These are phyloP conservation scores for Plutomurus gul DNA, from an alignment of 1,140 invertebrate genomes.

Conservation along the genomic window DNA sequence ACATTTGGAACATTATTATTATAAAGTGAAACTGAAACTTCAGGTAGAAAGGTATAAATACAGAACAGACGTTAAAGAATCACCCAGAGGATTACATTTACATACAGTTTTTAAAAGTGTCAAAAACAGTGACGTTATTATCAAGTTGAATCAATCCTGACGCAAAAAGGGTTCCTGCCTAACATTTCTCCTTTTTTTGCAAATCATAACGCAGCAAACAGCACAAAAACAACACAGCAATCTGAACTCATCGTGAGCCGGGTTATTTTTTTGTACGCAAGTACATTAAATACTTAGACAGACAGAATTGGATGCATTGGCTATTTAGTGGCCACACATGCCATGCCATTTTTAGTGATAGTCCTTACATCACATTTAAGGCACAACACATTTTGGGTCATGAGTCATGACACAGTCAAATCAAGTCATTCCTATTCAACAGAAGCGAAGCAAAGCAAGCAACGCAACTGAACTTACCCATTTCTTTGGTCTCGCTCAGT, in stretches of 20 bases:
- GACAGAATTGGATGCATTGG: neutral
- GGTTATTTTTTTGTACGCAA: neutral
- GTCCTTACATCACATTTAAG: slow-evolving; percentile 6
- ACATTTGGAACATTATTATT: no score
- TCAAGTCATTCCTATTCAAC: neutral
- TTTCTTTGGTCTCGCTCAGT: slow-evolving; percentile 54
- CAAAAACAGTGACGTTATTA: no score
- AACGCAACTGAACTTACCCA: slow-evolving; percentile 48
- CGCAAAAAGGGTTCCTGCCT: no score
- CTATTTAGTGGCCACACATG: neutral
- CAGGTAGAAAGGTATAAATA: no score
- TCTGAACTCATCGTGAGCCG: no score
- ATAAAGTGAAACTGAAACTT: no score
- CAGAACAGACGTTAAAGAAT: no score
- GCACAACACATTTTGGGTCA: neutral
- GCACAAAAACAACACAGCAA: neutral
- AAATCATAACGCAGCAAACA: slow-evolving; percentile 5
- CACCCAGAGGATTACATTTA: no score
- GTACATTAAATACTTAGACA: neutral
- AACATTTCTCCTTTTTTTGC: neutral
- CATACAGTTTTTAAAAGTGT: no score
- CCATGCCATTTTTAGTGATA: slow-evolving; percentile 4
- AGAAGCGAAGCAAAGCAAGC: slow-evolving; percentile 12
- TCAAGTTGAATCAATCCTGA: no score
- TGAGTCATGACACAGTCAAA: neutral